Evolutionary conservation across 1,140 invertebrate genomes (phyloP), one percentile per base, ranked within the genome.

Genomic region (Vanessa tameamea): DNA sequence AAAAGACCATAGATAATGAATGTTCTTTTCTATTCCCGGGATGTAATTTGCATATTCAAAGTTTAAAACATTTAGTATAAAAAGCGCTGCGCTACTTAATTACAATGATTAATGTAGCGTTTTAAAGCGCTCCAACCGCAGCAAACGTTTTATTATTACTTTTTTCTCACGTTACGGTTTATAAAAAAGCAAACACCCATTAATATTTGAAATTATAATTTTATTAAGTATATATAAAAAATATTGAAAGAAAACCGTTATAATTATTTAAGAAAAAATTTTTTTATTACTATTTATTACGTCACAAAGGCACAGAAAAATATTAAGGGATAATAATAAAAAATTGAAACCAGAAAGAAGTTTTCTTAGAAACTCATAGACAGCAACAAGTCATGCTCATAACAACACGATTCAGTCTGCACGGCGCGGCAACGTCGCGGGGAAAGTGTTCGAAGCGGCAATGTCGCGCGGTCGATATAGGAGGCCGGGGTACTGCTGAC

Each of bases 381-480:
- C 76, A 79, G 78, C 80, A 82, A 82, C 80, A 82, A 82, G 80
- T 82, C 78, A 78, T 75, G 57, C 14, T 61, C 57, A 61, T 15
- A 61, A 61, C 57, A 78, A 82, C 72, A 77, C 50, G 48, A 16
- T 23, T 57, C 65, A 55, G 73, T 31, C 37, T 59, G 69, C 51
- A 75, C 79, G 81, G 72, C 14, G 73, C 75, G 82, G 79, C 79
- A 81, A 78, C 79, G 74, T 70, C 79, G 77, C 77, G 74, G 73
- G 68, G 69, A 78, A 77, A 78, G 79, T 80, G 71, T 63, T 59
- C 73, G 73, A 68, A 26, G 66, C 53, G 78, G 78, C 78, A 80
- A 80, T 76, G 64, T 57, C 73, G 73, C 78, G 64, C 72, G 73
- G 74, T 80, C 78, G 78, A 80, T 80, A 73, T 43, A 16, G 50